phyloP scores from a whole-genome alignment of 2,888 invertebrate species.

The Zonitis immaculata region DNA sequence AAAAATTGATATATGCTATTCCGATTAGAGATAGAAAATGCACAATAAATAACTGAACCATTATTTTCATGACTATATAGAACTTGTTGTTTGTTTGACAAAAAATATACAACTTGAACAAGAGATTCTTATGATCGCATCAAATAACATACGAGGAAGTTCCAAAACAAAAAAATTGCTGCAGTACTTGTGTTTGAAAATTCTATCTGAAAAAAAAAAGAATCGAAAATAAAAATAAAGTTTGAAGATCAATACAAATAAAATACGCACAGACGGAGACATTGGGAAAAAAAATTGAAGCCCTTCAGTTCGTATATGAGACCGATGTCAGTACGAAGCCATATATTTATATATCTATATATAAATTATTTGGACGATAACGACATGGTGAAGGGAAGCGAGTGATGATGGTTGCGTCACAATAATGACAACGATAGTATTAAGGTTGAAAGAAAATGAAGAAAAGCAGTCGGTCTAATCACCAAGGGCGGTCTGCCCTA shows the following conservation, averaged over 20 bases:
- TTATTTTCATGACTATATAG: too few species aligned
- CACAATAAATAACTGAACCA: too few species aligned
- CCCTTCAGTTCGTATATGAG: too few species aligned
- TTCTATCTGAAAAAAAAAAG: too few species aligned
- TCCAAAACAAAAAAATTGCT: background rate
- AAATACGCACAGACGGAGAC: constrained; percentile 1
- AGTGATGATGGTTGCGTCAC: constrained; percentile 12
- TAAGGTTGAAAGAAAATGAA: constrained; percentile 10
- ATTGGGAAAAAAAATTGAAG: constrained; percentile 5
- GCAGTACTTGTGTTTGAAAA: background rate
- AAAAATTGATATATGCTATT: too few species aligned
- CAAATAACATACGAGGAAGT: background rate
- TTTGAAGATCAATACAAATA: constrained; percentile 2
- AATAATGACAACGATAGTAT: constrained; percentile 6
- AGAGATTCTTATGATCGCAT: background rate
- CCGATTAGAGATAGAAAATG: too few species aligned
- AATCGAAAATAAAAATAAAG: constrained; percentile 2
- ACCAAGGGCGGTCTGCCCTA: constrained; percentile 19
- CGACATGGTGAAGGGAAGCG: constrained; percentile 15
- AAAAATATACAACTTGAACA: background rate
- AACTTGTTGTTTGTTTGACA: background rate
- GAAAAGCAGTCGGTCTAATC: constrained; percentile 13
- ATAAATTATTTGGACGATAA: constrained; percentile 16
- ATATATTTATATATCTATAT: too few species aligned
- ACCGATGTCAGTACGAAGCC: constrained; percentile 8